phyloP scores from a whole-genome alignment of 2,797 vertebrate genomes.

The Luscinia megarhynchos region DNA sequence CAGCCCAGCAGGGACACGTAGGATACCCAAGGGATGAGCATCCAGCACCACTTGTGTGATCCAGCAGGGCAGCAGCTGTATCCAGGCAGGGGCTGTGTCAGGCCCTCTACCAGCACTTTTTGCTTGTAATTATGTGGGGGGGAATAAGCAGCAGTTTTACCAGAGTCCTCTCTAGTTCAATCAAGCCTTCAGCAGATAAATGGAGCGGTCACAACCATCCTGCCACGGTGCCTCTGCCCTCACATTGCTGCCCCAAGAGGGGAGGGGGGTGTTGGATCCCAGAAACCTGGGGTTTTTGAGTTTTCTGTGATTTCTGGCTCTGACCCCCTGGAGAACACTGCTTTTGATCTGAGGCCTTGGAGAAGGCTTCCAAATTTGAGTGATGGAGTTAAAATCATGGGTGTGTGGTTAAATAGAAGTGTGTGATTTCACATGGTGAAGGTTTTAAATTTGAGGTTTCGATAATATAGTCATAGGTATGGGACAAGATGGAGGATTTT shows the following conservation, averaged over 20 bases:
- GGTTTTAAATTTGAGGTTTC: too few species aligned
- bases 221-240: rapidly evolving
- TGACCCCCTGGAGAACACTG: too few species aligned
- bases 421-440: too few species aligned
- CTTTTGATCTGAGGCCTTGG: too few species aligned
- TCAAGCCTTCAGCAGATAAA: neutral
- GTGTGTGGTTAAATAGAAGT: too few species aligned
- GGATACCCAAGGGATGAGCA: neutral
- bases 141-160: neutral
- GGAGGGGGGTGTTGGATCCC: neutral
- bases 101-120: rapidly evolving
- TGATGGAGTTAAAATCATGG: too few species aligned
- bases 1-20: rapidly evolving
- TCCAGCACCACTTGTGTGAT: rapidly evolving
- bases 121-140: neutral
- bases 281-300: too few species aligned
- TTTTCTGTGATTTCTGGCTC: too few species aligned
- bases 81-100: neutral
- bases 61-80: neutral
- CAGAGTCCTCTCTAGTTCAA: rapidly evolving
- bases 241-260: neutral
- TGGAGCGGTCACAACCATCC: neutral
- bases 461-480: too few species aligned
- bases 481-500: too few species aligned
- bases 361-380: too few species aligned